Conservation (phyloP, 2,113 vertebrate species). For the Proteles cristata region DNA sequence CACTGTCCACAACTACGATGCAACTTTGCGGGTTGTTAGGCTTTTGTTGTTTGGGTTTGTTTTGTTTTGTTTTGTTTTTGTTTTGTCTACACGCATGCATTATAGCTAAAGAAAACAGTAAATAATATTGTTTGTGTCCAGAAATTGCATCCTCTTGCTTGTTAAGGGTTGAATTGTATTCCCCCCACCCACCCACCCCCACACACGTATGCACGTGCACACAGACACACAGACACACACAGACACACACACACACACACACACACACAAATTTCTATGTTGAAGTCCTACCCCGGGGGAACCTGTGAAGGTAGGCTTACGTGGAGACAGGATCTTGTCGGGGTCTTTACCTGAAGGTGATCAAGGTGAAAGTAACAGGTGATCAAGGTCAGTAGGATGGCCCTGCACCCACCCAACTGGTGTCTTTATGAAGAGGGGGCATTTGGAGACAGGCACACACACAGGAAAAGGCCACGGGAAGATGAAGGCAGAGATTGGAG, state of each 20-base stretch:
- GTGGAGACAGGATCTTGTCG: background rate
- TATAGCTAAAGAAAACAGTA: background rate
- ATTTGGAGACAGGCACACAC: background rate
- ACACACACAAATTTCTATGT: background rate
- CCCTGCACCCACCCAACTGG: background rate
- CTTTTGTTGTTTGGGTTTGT: background rate
- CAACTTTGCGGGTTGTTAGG: background rate
- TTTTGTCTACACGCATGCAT: background rate
- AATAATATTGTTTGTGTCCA: background rate
- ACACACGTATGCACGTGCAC: too few species aligned
- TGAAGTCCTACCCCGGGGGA: background rate
- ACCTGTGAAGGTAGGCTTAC: background rate
- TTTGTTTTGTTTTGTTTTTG: too few species aligned
- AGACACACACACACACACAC: too few species aligned
- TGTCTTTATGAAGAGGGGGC: background rate
- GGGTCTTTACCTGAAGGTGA: background rate
- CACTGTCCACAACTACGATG: background rate
- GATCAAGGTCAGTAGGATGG: background rate
- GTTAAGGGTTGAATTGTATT: background rate
- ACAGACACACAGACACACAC: rapidly evolving
- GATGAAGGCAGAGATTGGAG: background rate
- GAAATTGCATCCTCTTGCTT: background rate
- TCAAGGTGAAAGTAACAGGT: background rate
- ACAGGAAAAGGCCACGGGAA: background rate
- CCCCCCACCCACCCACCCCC: rapidly evolving